Conservation (phyloP, 1,140 invertebrate species). For the Eriocheir sinensis region DNA sequence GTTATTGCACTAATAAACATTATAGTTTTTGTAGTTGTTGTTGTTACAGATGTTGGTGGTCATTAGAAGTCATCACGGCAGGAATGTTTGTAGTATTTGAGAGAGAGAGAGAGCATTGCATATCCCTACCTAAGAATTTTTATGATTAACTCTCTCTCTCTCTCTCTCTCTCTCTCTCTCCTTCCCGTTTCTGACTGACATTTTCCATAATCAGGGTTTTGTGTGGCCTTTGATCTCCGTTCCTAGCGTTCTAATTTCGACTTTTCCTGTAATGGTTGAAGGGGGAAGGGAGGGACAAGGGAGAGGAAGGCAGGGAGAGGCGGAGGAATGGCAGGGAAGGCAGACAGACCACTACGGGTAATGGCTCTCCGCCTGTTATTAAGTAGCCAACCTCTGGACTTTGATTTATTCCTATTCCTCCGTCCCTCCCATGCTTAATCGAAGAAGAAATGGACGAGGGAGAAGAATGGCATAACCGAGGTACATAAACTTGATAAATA, state of each 20-base stretch:
- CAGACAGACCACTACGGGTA: neutral
- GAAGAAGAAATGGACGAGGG: neutral
- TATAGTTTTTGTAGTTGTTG: neutral
- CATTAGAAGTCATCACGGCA: neutral
- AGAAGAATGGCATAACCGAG: neutral
- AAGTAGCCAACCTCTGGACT: neutral
- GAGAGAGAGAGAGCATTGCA: neutral
- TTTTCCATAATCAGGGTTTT: conserved; percentile 39
- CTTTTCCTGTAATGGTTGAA: conserved; percentile 18
- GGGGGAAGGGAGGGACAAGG: neutral
- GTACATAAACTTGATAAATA: no score
- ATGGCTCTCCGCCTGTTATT: neutral
- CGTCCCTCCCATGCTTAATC: neutral
- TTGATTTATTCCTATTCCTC: neutral
- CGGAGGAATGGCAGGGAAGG: neutral
- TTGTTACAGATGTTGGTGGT: neutral
- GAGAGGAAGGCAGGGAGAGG: no score
- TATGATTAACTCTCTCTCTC: conserved; percentile 42
- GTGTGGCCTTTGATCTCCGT: conserved; percentile 42
- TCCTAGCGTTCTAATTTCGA: conserved; percentile 31
- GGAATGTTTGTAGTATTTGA: neutral
- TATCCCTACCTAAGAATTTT: no score
- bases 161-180: neutral
- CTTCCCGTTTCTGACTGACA: neutral
- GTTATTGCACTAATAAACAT: neutral